phyloP scores from a whole-genome alignment of 1,140 invertebrate species.

The Araneus ventricosus region DNA sequence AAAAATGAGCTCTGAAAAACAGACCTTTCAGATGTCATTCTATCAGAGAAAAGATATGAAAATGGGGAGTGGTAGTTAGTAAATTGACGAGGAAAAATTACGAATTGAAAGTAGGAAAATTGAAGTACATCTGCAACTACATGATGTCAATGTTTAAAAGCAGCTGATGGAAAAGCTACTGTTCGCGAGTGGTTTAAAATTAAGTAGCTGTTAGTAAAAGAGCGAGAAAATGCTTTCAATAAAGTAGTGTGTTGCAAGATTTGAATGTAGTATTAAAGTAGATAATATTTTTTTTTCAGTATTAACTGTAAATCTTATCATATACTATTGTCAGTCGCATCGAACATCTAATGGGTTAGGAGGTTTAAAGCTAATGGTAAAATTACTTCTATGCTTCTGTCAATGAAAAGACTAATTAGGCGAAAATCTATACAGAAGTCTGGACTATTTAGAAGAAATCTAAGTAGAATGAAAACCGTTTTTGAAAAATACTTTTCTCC shows the following conservation, averaged over 20 bases:
- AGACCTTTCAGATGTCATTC: conserved; percentile 55
- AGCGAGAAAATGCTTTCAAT: neutral
- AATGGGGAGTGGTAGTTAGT: conserved; percentile 14
- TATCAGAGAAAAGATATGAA: conserved; percentile 40
- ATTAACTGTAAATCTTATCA: neutral
- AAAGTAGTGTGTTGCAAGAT: neutral
- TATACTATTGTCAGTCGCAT: neutral
- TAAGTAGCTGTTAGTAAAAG: neutral
- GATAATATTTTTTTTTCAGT: neutral
- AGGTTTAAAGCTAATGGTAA: neutral
- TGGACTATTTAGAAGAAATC: too few species aligned
- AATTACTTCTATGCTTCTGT: too few species aligned
- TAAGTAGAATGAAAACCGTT: too few species aligned
- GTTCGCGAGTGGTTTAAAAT: conserved; percentile 1
- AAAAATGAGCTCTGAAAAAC: conserved; percentile 50
- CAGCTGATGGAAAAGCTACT: neutral
- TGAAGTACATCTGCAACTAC: neutral
- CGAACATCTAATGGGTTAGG: neutral
- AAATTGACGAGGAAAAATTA: conserved; percentile 15
- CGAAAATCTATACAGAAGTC: too few species aligned
- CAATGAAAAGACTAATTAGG: too few species aligned
- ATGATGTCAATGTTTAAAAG: neutral
- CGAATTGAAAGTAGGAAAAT: neutral
- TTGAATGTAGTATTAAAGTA: neutral
- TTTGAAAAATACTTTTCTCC: too few species aligned